Base-by-base conservation (phyloP, 2,113 vertebrate genomes). In the Corvus moneduloides region DNA sequence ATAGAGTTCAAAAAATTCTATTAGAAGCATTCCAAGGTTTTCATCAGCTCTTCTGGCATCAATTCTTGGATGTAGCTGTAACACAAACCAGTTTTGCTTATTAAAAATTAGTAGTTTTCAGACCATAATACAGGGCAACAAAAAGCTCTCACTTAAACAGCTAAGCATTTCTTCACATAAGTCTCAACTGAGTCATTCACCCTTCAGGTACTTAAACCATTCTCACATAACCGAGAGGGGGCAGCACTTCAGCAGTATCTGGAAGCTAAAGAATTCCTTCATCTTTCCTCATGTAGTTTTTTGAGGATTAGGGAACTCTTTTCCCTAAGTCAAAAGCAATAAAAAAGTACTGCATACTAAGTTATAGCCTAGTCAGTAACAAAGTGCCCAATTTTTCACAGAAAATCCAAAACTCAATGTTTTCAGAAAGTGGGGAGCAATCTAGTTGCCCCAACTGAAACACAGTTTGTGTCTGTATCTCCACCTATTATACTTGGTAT, bases 1-100 rank as follows among this genome's bases (percentile, higher is more conserved):
- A 49, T 99, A 99, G 51, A 99, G 98, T 97, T 99, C 99, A 91
- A 99, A 99, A 97, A 99, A 99, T 94, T 99, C 99, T 83, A 99
- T 99, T 33, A 99, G 98, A 97, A 99, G 99, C 96, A 99, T 99
- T 28, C 99, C 99, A 69, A 99, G 98, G 98, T 99, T 99, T 96
- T 99, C 98, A 96, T 99, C 99, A 61, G 98, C 98, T 96, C 98
- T 99, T 96, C 98, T 98, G 80, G 98, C 99, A 72, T 99, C 99
- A 52, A 99, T 99, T 96, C 99, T 98, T 89, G 98, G 99, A 97
- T 99, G 99, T 92, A 99, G 97, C 99, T 99, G 96, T 52, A 93
- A 95, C 14, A 88, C 11, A 96, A 49, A 88, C n/a, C 13, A 67
- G 63, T 52, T 85, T n/a, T 66, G 27, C 76, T 84, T 75, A 76